Evolutionary conservation across 2,888 invertebrate genomes (phyloP), one percentile per base, ranked within the genome.

Genomic region (Synergus japonicus): DNA sequence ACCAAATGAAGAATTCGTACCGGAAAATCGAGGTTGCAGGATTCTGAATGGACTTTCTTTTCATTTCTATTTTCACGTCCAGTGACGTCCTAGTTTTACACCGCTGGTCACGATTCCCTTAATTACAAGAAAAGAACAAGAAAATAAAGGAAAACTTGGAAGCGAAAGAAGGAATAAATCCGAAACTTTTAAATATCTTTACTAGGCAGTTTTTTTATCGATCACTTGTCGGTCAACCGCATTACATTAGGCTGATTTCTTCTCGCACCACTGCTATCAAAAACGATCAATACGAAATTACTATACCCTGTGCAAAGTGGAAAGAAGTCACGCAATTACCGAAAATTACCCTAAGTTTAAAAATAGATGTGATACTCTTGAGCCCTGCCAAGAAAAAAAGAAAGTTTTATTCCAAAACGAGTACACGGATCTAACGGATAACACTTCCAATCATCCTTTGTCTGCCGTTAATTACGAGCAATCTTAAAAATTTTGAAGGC

Each of bases 221-320:
- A 87, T 85, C 83, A 83, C 69, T 69, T 69, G 79, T 78, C 79
- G 84, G 82, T 84, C 82, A 85, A 83, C 83, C 83, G 77, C 86
- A 82, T 82, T 81, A 82, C 81, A 82, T 86, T 84, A 84, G 82
- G 82, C 82, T 86, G 84, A 87, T 86, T 85, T 84, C 81, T 76
- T 67, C 76, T 69, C 67, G 29, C 73, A 64, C 49, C 60, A 46
- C 60, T 66, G 10, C 7, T 41, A 73, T 73, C 15, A 73, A 73
- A 73, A 73, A 37, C 29, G 73, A 73, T 73, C 73, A 73, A 73
- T 73, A 73, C 54, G 37, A 37, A 54, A 54, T 73, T 73, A 73
- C 69, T 69, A 54, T 69, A 49, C 73, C 73, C 37, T 73, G 37
- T 73, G 37, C 5, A 54, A n/a, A 73, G 37, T 73, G 15, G 37